Conservation (phyloP, 92 coral and sea anemone genomes). For the Montipora capitata region DNA sequence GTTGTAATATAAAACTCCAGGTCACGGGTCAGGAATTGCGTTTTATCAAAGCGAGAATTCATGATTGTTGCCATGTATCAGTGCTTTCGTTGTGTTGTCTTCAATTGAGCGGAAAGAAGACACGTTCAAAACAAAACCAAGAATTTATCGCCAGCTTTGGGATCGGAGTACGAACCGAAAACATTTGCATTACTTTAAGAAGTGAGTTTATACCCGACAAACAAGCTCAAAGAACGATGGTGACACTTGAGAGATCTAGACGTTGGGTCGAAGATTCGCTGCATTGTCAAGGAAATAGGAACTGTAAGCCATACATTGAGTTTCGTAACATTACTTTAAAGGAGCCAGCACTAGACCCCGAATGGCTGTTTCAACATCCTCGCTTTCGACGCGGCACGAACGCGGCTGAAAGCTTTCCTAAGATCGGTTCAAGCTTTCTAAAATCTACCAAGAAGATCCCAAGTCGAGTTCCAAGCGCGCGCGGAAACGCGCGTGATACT, state of each 20-base stretch:
- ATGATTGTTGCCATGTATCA: constrained; percentile 50
- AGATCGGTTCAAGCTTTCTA: constrained; percentile 32
- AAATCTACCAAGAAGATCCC: constrained; percentile 42
- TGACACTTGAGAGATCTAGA: constrained; percentile 13
- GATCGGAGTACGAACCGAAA: neutral
- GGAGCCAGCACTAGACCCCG: constrained; percentile 39
- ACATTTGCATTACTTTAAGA: neutral
- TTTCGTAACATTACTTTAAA: constrained; percentile 29
- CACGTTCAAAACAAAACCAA: neutral
- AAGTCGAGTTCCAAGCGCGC: constrained; percentile 80
- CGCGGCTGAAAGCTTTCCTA: neutral
- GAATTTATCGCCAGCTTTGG: neutral
- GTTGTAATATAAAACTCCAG: constrained; percentile 26
- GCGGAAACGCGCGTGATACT: constrained; percentile 2
- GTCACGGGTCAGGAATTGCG: constrained; percentile 6
- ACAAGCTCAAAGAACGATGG: neutral
- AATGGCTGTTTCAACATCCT: constrained; percentile 50
- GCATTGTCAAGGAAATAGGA: constrained; percentile 5
- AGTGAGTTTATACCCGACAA: neutral
- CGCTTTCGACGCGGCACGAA: constrained; percentile 37
- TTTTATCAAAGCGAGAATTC: neutral
- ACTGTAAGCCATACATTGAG: neutral
- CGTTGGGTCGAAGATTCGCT: constrained; percentile 10
- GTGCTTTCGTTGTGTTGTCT: constrained; percentile 1
- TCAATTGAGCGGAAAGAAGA: constrained; percentile 8